phyloP scores from a whole-genome alignment of 2,888 invertebrate species.

The Habroteleia sp. region DNA sequence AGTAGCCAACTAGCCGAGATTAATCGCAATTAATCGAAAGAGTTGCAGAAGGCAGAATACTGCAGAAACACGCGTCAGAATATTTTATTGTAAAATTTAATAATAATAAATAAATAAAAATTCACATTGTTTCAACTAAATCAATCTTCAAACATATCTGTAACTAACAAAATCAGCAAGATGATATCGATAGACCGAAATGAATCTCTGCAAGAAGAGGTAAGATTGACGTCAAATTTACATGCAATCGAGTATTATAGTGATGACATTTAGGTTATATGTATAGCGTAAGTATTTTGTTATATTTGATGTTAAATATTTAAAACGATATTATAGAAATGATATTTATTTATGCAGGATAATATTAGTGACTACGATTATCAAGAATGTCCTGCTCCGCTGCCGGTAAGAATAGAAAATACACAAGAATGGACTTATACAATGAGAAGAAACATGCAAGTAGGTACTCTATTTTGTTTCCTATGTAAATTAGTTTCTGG shows the following conservation, averaged over 20 bases:
- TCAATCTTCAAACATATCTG: conserved; percentile 1
- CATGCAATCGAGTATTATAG: not conserved
- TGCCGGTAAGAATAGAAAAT: conserved; percentile 62
- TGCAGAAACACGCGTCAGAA: too few relatives aligned
- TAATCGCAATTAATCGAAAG: conserved; percentile 28
- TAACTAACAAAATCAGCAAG: conserved; percentile 46
- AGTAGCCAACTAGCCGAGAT: too few relatives aligned
- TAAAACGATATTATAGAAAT: not conserved
- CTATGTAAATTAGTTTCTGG: not conserved
- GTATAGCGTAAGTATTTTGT: not conserved
- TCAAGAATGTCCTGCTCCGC: conserved; percentile 70
- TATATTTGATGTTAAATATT: not conserved
- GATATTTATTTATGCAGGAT: conserved; percentile 64
- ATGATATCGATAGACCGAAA: conserved; percentile 71
- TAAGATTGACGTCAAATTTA: conserved; percentile 43
- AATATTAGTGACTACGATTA: conserved; percentile 67
- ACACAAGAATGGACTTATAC: conserved; percentile 78
- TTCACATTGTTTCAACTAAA: not conserved
- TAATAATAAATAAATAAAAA: conserved; percentile 42
- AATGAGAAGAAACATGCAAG: conserved; percentile 79
- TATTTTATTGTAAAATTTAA: conserved; percentile 27
- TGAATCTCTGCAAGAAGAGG: conserved; percentile 68
- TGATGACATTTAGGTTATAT: conserved; percentile 40
- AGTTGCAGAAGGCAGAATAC: too few relatives aligned
- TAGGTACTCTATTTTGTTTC: conserved; percentile 44